These are phyloP conservation scores for Lepeophtheirus nordmannii DNA, from an alignment of 2,888 invertebrate genomes.

Conservation along the genomic window DNA sequence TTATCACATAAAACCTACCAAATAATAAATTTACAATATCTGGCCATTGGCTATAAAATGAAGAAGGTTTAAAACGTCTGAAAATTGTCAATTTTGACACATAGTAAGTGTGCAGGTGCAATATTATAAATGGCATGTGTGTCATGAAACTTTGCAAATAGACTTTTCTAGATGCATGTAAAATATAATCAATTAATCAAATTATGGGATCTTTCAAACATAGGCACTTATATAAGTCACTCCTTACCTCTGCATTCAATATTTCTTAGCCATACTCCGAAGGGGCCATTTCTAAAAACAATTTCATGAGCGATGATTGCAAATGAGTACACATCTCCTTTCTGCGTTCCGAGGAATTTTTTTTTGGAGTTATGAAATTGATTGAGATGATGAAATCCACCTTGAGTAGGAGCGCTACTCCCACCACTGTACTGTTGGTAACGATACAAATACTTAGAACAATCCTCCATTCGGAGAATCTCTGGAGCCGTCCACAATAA, in stretches of 20 bases:
- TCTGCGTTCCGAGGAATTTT: conserved; percentile 55
- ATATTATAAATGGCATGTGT: too few relatives aligned
- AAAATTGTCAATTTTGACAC: too few relatives aligned
- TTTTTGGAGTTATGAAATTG: background rate
- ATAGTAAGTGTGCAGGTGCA: too few relatives aligned
- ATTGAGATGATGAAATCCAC: background rate
- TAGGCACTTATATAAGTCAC: background rate
- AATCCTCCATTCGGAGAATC: conserved; percentile 50
- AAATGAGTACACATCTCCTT: conserved; percentile 89
- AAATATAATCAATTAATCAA: too few relatives aligned
- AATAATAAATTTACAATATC: too few relatives aligned
- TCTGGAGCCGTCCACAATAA: conserved; percentile 86
- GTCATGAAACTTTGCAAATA: too few relatives aligned
- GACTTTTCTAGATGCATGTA: too few relatives aligned
- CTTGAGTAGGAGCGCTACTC: background rate
- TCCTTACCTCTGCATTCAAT: conserved; percentile 52
- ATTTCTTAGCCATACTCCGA: conserved; percentile 32
- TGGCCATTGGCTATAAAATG: too few relatives aligned
- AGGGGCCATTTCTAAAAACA: conserved; percentile 68
- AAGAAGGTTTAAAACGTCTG: too few relatives aligned
- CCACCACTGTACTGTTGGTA: conserved; percentile 37
- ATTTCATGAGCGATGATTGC: conserved; percentile 88
- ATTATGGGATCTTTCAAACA: too few relatives aligned
- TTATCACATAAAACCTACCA: too few relatives aligned
- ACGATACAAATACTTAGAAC: conserved; percentile 32